A percentile compares a stretch with the other conserved stretches of the same genome.
These are phyloP conservation scores for Cynaeus angustus DNA, from an alignment of 2,888 invertebrate genomes.

Conservation along the genomic window DNA sequence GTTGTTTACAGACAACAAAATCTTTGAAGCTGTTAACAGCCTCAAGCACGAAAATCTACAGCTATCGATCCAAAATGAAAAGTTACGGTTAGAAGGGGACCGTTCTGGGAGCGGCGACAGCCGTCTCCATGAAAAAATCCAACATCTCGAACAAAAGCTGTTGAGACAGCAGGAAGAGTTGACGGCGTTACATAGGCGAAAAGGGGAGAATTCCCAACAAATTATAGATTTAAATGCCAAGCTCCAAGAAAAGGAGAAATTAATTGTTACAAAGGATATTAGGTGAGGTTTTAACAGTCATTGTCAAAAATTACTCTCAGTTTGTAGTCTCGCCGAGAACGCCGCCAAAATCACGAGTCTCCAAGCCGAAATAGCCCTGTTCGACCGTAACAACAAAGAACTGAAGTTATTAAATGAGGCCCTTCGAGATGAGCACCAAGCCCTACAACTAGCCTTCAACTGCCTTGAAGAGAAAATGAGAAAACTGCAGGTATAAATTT, in stretches of 20 bases:
- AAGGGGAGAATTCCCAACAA: constrained; percentile 95
- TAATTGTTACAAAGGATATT: constrained; percentile 81
- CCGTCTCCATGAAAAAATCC: constrained; percentile 73
- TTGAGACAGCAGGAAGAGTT: constrained; percentile 93
- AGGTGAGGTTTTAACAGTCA: constrained; percentile 76
- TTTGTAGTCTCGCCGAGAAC: constrained; percentile 80
- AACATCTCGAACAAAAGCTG: constrained; percentile 89
- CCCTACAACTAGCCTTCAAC: constrained; percentile 92
- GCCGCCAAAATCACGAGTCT: constrained; percentile 79
- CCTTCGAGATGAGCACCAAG: constrained; percentile 94
- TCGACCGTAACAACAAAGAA: constrained; percentile 82
- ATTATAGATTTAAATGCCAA: constrained; percentile 91
- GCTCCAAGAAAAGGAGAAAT: constrained; percentile 89
- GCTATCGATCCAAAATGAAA: constrained; percentile 89
- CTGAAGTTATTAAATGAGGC: constrained; percentile 90
- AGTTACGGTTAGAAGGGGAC: constrained; percentile 77
- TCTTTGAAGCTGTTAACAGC: constrained; percentile 88
- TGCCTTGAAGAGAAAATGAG: constrained; percentile 92
- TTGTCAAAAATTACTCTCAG: background rate
- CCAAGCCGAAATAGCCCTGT: constrained; percentile 83
- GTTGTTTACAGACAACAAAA: constrained; percentile 80
- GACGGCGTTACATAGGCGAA: constrained; percentile 89
- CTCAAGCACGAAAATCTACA: constrained; percentile 89
- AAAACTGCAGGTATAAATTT: constrained; percentile 80
- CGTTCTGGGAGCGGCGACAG: constrained; percentile 65